Base-by-base conservation (phyloP, 2,888 invertebrate species). In the Hemistola chrysoprasaria region DNA sequence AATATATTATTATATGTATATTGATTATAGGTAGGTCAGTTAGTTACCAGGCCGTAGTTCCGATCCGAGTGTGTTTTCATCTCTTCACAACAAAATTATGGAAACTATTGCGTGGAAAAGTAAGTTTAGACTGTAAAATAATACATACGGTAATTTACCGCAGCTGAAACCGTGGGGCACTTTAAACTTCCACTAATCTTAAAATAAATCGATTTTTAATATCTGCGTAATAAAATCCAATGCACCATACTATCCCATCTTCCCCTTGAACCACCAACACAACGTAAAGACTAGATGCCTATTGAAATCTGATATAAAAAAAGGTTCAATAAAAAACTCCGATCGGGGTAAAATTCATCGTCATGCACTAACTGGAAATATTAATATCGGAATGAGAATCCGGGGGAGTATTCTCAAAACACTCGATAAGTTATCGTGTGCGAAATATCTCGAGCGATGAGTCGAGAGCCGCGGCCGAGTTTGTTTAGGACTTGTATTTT, bases 331-430 rank as follows among this genome's bases (percentile, higher is more conserved):
- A 65, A 69, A 71, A 65, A 22, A 22, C 16, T 48, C 43, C 40
- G 50, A 57, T 61, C 63, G 60, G 46, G 52, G 54, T 64, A 59
- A 68, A 71, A 65, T 64, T 71, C 71, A 69, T 72, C 71, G 65
- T 47, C 56, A 62, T 69, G 65, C 71, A 51, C 53, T 64, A 66
- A 64, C 61, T 59, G 52, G 58, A 65, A 70, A 76, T 78, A 81
- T 82, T 80, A 79, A 82, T 81, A 81, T 78, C 66, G 71, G 65
- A 80, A 80, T 78, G 77, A 74, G 67, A 69, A 69, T 52, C 45
- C 46, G 43, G 29, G 39, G 40, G 52, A 25, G 40, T 33, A 78
- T 75, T 70, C 53, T 59, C 45, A 44, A 55, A 57, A 42, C 50
- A 43, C 22, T 49, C 57, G 63, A 63, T 62, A 60, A 52, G 50